Conservation (phyloP, 2,888 invertebrate genomes). For the Formica aserva region DNA sequence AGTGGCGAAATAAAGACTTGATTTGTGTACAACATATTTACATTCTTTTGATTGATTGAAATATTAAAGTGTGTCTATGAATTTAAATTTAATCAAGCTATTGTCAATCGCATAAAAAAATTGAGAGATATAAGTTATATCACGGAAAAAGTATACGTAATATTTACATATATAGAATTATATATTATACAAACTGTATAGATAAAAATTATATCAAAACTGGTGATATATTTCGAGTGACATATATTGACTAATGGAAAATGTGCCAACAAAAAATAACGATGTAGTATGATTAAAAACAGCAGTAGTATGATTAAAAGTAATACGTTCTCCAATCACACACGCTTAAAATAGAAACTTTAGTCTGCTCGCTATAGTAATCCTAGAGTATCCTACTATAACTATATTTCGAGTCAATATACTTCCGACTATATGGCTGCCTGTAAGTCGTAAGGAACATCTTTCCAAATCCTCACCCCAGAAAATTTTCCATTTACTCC, state of each 20-base stretch:
- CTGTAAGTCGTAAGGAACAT: constrained; percentile 20
- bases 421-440: constrained; percentile 53
- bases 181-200: constrained; percentile 1
- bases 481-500: constrained; percentile 44
- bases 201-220: constrained; percentile 36
- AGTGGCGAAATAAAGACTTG: neutral
- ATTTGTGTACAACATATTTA: constrained; percentile 10
- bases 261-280: constrained; percentile 64
- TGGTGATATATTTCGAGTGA: constrained; percentile 50
- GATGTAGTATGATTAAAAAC: neutral
- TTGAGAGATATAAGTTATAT: neutral
- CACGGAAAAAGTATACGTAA: neutral
- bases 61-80: neutral
- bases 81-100: neutral
- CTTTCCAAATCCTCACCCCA: neutral
- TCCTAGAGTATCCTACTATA: constrained; percentile 29
- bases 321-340: constrained; percentile 46
- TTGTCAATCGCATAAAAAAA: neutral
- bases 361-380: neutral
- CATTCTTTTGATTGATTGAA: neutral
- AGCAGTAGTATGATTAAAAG: constrained; percentile 49
- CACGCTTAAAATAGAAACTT: constrained; percentile 58
- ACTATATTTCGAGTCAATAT: constrained; percentile 63
- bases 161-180: neutral
- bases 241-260: constrained; percentile 44